A percentile compares a stretch with the other conserved stretches of the same genome.
Evolutionary conservation across 2,113 vertebrate genomes (phyloP).

Genomic region (Phrynosoma platyrhinos): DNA sequence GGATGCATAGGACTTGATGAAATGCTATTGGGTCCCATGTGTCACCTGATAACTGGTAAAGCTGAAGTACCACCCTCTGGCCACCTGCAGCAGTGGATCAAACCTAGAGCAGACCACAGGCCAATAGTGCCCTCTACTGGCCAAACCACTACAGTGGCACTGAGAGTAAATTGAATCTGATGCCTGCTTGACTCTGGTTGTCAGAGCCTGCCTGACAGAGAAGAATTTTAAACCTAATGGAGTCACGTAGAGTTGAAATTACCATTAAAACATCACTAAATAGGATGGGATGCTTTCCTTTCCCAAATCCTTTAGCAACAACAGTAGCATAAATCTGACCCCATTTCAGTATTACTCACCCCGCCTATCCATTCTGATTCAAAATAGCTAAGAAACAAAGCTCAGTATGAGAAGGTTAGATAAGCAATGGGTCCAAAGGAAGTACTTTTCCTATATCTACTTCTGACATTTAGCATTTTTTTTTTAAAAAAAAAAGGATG

Average conservation of each 20-base stretch:
- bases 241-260: neutral
- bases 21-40: neutral
- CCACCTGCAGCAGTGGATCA: neutral
- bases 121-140: conserved; percentile 13
- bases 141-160: neutral
- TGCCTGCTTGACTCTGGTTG: neutral
- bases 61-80: neutral
- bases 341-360: neutral
- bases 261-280: neutral
- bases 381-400: neutral
- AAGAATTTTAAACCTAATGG: neutral
- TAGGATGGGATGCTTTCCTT: neutral
- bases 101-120: neutral
- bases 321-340: neutral
- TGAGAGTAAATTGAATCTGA: neutral
- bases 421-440: conserved; percentile 18
- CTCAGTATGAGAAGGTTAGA: neutral
- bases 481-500: conserved; percentile 61
- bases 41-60: neutral
- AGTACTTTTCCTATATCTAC: conserved; percentile 41
- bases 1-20: no score
- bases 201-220: neutral
- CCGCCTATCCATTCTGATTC: neutral
- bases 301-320: neutral
- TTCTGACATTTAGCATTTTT: conserved; percentile 74